phyloP scores from a whole-genome alignment of 2,888 invertebrate species.

The Morpho achilles region DNA sequence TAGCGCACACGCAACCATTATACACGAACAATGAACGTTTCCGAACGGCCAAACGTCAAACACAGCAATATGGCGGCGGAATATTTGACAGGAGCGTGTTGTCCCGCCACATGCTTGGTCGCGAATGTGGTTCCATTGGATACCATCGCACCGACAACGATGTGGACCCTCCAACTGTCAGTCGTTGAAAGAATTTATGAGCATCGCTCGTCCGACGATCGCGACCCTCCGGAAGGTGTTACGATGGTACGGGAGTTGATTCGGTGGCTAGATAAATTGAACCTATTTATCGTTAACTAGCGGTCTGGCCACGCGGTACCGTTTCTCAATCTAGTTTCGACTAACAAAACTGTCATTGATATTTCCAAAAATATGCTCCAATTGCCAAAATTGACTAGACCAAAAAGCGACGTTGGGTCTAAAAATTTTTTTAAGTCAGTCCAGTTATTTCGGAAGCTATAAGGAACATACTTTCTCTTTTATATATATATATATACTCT shows the following conservation, averaged over 20 bases:
- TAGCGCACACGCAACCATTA: constrained; percentile 36
- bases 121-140: constrained; percentile 45
- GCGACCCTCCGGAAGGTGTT: constrained; percentile 58
- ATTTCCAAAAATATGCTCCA: too few relatives aligned
- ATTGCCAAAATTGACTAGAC: too few relatives aligned
- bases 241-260: constrained; percentile 41
- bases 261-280: constrained; percentile 34
- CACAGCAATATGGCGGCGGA: constrained; percentile 42
- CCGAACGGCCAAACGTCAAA: constrained; percentile 41
- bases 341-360: too few relatives aligned
- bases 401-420: too few relatives aligned
- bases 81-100: constrained; percentile 48
- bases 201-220: constrained; percentile 39
- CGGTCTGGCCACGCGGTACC: too few relatives aligned
- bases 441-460: too few relatives aligned
- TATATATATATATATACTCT: too few relatives aligned
- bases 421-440: too few relatives aligned
- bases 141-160: constrained; percentile 45
- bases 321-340: too few relatives aligned
- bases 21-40: constrained; percentile 28
- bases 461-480: too few relatives aligned
- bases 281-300: constrained; percentile 7
- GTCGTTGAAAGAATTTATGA: constrained; percentile 74
- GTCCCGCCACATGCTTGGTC: constrained; percentile 55
- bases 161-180: constrained; percentile 68